phyloP scores from a whole-genome alignment of 2,113 vertebrate genomes.

The Phrynosoma blainvillii region DNA sequence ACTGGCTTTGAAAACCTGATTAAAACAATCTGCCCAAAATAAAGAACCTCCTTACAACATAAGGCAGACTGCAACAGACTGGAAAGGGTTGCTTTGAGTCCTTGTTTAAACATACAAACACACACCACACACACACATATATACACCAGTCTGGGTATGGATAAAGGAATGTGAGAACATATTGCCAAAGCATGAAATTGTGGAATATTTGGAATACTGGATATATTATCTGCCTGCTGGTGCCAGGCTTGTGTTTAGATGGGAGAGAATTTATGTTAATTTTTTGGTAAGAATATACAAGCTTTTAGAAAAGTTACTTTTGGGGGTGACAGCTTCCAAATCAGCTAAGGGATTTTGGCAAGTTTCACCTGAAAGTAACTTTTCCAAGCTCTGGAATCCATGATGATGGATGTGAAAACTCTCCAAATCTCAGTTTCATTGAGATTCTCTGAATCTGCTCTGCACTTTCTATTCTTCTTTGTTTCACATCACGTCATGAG shows the following conservation, averaged over 20 bases:
- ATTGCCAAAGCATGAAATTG: not conserved
- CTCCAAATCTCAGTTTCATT: no score
- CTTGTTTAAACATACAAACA: conserved; percentile 31
- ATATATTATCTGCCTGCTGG: not conserved
- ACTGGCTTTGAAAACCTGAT: conserved; percentile 75
- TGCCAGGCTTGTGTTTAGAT: not conserved
- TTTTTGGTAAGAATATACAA: no score
- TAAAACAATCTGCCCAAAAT: conserved; percentile 77
- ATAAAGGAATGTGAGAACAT: not conserved
- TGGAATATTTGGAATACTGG: not conserved
- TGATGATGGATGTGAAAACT: no score
- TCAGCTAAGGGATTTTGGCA: no score
- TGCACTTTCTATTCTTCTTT: no score
- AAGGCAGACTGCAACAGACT: conserved; percentile 67
- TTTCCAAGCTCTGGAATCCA: no score
- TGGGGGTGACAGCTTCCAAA: no score
- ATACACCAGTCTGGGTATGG: not conserved
- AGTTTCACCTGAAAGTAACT: no score
- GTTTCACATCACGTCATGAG: no score
- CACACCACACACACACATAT: no score
- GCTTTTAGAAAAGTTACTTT: no score
- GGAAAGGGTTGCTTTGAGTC: conserved; percentile 65
- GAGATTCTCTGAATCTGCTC: no score
- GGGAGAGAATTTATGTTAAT: not conserved
- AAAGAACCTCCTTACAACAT: conserved; percentile 66